A percentile compares a stretch with the other conserved stretches of the same genome.
phyloP scores from a whole-genome alignment of 35 echinoderm and acorn worm species.

The Apostichopus californicus region DNA sequence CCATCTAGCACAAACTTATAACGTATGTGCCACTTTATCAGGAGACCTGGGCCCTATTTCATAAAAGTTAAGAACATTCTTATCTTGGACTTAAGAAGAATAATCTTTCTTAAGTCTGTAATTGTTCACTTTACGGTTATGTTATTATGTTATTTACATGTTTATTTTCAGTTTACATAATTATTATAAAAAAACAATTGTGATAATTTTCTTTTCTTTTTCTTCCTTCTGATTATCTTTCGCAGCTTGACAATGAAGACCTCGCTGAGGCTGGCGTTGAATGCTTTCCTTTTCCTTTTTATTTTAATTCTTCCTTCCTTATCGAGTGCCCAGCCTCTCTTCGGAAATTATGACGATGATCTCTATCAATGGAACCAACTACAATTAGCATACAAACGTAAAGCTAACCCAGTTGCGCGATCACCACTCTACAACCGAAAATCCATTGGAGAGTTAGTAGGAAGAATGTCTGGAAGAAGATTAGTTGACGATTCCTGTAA shows the following conservation, averaged over 20 bases:
- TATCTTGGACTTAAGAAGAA: no score
- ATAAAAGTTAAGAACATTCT: not conserved
- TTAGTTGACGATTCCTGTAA: constrained; percentile 29
- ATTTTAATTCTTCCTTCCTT: constrained; percentile 36
- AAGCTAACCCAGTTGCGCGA: not conserved
- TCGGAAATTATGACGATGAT: not conserved
- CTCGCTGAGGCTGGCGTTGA: constrained; percentile 1
- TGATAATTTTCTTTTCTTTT: not conserved
- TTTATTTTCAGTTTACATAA: not conserved
- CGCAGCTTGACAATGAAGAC: constrained; percentile 12
- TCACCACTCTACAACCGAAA: constrained; percentile 5
- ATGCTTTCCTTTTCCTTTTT: not conserved
- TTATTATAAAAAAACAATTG: not conserved
- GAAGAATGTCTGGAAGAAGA: not conserved
- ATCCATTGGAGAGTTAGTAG: not conserved
- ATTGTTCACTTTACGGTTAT: not conserved
- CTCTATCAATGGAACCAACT: constrained; percentile 4
- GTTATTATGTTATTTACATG: not conserved
- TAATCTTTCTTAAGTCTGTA: no score
- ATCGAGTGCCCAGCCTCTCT: constrained; percentile 25
- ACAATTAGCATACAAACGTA: not conserved
- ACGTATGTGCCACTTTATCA: not conserved
- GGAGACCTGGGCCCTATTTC: not conserved
- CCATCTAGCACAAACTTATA: not conserved
- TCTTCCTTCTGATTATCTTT: not conserved